Percentiles rank a stretch among this genome's conserved stretches.
Conservation (phyloP, 2,113 vertebrate species). For the Paracanthobrama guichenoti region DNA sequence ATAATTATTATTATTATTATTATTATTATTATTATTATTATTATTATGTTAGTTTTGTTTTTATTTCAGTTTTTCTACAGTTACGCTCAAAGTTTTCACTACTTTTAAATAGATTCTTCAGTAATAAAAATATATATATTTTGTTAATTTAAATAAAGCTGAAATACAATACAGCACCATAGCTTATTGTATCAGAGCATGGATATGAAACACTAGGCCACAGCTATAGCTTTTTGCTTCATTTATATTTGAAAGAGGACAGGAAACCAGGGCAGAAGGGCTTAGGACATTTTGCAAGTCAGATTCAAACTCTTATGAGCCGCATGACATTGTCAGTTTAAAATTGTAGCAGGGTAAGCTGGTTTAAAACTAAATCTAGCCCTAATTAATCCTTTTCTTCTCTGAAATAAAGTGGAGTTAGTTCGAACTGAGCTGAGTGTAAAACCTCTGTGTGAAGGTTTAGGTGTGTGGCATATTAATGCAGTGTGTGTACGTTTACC, state of each 20-base stretch:
- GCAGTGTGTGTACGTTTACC: conserved; percentile 25
- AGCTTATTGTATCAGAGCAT: neutral
- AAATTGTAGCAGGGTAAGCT: neutral
- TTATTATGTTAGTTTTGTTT: too few species aligned
- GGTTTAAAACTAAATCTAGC: neutral
- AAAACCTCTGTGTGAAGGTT: conserved; percentile 31
- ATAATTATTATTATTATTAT: too few species aligned
- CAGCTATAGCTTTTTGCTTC: neutral
- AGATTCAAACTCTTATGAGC: neutral
- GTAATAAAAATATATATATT: too few species aligned
- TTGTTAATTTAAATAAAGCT: too few species aligned
- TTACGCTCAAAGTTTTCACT: too few species aligned
- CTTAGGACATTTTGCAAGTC: too few species aligned
- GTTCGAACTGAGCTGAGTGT: neutral
- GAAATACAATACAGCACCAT: too few species aligned
- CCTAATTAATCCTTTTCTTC: neutral
- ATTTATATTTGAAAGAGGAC: too few species aligned
- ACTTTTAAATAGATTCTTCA: too few species aligned
- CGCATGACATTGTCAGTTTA: neutral
- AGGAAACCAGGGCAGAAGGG: too few species aligned
- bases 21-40: too few species aligned
- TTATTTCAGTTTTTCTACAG: too few species aligned
- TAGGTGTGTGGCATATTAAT: conserved; percentile 50
- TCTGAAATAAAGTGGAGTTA: neutral
- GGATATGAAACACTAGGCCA: neutral